phyloP scores from a whole-genome alignment of 1,140 invertebrate genomes.

The Magallana angulata region DNA sequence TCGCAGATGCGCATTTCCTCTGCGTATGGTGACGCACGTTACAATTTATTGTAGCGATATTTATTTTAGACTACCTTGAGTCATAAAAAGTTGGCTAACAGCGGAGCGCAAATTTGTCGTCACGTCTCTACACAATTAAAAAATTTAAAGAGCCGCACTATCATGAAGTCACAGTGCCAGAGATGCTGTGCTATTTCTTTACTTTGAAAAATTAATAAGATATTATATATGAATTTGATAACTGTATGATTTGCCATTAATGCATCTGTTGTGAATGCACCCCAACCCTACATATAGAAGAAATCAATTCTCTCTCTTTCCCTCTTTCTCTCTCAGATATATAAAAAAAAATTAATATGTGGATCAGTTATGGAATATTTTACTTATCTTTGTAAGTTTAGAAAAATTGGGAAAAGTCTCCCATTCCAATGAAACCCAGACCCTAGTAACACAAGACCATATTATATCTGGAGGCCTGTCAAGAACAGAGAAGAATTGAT shows the following conservation, averaged over 20 bases:
- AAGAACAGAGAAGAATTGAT: background rate
- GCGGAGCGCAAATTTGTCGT: slow-evolving; percentile 23
- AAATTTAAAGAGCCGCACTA: background rate
- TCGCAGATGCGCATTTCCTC: background rate
- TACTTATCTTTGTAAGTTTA: background rate
- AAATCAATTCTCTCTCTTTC: background rate
- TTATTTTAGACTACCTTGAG: slow-evolving; percentile 15
- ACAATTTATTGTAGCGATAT: background rate
- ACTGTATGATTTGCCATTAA: too few species aligned
- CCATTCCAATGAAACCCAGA: background rate
- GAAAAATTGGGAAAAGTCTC: background rate
- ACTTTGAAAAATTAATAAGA: too few species aligned
- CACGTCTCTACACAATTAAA: background rate
- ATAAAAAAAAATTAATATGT: background rate
- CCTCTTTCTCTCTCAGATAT: background rate
- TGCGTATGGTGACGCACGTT: background rate
- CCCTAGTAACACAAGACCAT: background rate
- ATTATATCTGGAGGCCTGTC: background rate
- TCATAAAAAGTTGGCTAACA: background rate
- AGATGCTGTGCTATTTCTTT: background rate
- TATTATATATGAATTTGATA: too few species aligned
- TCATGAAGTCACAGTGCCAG: background rate
- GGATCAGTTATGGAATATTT: background rate
- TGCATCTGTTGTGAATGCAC: too few species aligned
- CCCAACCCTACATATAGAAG: too few species aligned